A percentile compares a stretch with the other conserved stretches of the same genome.
phyloP scores from a whole-genome alignment of 2,113 vertebrate species.

The Ptilorrhoa leucosticta region DNA sequence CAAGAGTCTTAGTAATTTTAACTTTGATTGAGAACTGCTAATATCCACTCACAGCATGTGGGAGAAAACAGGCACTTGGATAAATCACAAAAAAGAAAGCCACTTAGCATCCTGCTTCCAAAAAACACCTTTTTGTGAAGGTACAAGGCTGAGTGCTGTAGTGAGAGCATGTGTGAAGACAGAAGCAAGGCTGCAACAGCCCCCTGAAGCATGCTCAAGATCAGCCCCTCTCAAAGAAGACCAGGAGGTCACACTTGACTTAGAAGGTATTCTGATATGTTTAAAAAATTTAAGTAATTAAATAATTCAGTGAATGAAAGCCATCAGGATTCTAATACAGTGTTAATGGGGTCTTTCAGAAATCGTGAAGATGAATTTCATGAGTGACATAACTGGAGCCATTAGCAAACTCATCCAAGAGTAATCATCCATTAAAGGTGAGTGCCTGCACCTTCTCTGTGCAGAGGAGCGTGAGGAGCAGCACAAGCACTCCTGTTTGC shows the following conservation, averaged over 20 bases:
- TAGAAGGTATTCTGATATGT: constrained; percentile 17
- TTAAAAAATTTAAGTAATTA: constrained; percentile 50
- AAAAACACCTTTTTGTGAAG: constrained; percentile 29
- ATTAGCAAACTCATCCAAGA: constrained; percentile 9
- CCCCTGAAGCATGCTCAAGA: background rate
- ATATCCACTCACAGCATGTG: constrained; percentile 50
- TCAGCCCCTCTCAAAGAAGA: background rate
- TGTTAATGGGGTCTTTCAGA: constrained; percentile 46
- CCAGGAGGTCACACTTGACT: background rate
- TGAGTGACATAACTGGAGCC: background rate
- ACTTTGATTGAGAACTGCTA: constrained; percentile 53
- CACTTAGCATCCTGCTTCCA: constrained; percentile 21
- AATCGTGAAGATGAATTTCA: background rate
- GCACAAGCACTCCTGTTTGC: background rate
- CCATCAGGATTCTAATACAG: constrained; percentile 4
- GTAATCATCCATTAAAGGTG: background rate
- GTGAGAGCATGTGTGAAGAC: background rate
- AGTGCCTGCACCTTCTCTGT: background rate
- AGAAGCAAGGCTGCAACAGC: background rate
- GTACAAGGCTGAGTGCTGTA: background rate
- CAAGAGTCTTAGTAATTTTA: constrained; percentile 33
- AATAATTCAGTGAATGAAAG: constrained; percentile 44
- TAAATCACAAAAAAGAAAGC: constrained; percentile 36
- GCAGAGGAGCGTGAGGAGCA: background rate
- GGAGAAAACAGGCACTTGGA: constrained; percentile 45